Evolutionary conservation across 2,888 invertebrate genomes (phyloP).

Genomic region (Zygothrica quintamaculata): DNA sequence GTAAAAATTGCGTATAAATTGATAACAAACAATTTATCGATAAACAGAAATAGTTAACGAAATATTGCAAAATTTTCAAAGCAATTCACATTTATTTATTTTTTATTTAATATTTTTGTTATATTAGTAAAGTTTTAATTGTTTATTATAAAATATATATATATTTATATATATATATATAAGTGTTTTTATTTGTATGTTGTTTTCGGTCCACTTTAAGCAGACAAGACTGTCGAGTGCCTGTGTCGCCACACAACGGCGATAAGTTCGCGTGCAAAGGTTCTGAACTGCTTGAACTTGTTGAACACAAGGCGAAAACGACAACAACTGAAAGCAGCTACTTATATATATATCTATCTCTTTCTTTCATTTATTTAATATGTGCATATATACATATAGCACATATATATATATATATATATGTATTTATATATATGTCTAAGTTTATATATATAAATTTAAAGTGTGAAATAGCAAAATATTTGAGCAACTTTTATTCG

Average conservation of each 20-base stretch:
- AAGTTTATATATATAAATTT: conserved; percentile 11
- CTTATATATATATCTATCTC: conserved; percentile 13
- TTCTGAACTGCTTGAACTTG: conserved; percentile 77
- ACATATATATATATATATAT: conserved; percentile 38
- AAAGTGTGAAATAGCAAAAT: conserved; percentile 44
- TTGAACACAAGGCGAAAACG: conserved; percentile 49
- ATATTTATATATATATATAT: neutral
- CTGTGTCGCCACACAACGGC: conserved; percentile 33
- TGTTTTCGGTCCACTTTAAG: conserved; percentile 61
- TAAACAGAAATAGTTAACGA: no score
- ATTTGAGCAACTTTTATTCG: conserved; percentile 46
- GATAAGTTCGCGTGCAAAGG: conserved; percentile 80
- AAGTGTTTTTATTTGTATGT: neutral
- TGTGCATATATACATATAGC: conserved; percentile 19
- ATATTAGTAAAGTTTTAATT: neutral
- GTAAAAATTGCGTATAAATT: no score
- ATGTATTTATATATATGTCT: neutral
- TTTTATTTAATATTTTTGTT: no score
- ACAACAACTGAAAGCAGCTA: conserved; percentile 10
- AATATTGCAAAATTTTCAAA: no score
- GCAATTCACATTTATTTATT: no score
- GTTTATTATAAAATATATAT: neutral
- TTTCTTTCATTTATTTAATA: no score
- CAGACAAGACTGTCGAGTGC: conserved; percentile 40
- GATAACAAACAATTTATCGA: no score